phyloP scores from a whole-genome alignment of 1,140 invertebrate genomes.

The Pantala flavescens region DNA sequence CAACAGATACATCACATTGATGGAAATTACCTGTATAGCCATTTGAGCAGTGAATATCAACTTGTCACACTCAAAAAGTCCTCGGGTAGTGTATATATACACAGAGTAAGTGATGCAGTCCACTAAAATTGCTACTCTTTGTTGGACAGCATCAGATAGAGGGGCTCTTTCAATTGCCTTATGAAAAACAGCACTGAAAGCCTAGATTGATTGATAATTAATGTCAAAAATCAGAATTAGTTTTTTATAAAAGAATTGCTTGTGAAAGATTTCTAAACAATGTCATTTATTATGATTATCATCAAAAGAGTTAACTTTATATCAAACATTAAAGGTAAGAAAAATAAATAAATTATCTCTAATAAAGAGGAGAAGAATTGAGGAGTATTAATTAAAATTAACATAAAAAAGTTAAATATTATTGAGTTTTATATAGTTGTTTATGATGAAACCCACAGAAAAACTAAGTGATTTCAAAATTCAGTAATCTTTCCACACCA shows the following conservation, averaged over 20 bases:
- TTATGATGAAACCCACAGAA: no score
- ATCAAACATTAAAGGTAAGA: no score
- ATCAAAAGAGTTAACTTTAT: no score
- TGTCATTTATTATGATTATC: no score
- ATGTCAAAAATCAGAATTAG: neutral
- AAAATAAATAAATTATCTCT: no score
- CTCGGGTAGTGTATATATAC: constrained; percentile 79
- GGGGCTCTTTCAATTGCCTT: constrained; percentile 66
- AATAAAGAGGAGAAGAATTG: no score
- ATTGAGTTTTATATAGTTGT: no score
- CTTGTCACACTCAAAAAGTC: constrained; percentile 88
- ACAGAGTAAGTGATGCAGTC: constrained; percentile 81
- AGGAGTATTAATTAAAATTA: no score
- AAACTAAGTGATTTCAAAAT: no score
- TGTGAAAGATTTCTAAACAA: neutral
- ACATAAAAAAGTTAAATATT: no score
- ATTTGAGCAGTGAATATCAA: constrained; percentile 84
- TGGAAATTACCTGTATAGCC: constrained; percentile 57
- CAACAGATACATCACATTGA: neutral
- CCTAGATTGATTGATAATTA: constrained; percentile 32
- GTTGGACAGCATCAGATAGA: constrained; percentile 52
- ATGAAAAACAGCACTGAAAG: constrained; percentile 86
- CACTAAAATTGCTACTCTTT: constrained; percentile 68
- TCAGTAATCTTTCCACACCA: no score
- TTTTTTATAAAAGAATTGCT: neutral